These are phyloP conservation scores for Etheostoma perlongum DNA, from an alignment of 2,797 vertebrate species.

Conservation along the genomic window DNA sequence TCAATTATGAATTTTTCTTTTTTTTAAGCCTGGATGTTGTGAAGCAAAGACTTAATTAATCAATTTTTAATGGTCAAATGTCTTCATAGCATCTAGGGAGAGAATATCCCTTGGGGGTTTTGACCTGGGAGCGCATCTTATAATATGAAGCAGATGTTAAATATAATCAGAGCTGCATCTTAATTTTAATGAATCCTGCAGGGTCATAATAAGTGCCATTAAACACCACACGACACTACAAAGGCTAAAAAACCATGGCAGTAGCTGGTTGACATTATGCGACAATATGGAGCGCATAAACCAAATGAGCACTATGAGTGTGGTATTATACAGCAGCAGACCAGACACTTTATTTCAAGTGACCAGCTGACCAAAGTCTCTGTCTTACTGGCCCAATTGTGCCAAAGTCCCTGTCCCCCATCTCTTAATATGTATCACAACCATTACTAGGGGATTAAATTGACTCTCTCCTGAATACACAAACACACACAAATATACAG, in stretches of 20 bases:
- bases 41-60: slow-evolving; percentile 74
- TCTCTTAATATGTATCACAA: background rate
- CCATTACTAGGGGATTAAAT: background rate
- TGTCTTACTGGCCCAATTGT: background rate
- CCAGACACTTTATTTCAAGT: background rate
- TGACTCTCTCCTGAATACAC: background rate
- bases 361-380: background rate
- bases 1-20: slow-evolving; percentile 71
- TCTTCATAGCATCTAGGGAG: slow-evolving; percentile 55
- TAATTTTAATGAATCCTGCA: slow-evolving; percentile 72
- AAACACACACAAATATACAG: background rate
- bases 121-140: slow-evolving; percentile 60
- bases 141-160: slow-evolving; percentile 74
- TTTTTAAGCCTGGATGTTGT: slow-evolving; percentile 60
- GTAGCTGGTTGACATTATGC: background rate
- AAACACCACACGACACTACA: slow-evolving; percentile 40
- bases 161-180: slow-evolving; percentile 73
- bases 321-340: background rate
- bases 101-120: slow-evolving; percentile 51
- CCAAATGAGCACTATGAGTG: background rate
- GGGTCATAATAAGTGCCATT: slow-evolving; percentile 57
- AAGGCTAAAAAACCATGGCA: slow-evolving; percentile 24
- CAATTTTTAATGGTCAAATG: slow-evolving; percentile 66
- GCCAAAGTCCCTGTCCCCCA: background rate
- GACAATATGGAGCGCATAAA: slow-evolving; percentile 30